These are phyloP conservation scores for Cherax destructor DNA, from an alignment of 1,140 invertebrate genomes.

Conservation along the genomic window DNA sequence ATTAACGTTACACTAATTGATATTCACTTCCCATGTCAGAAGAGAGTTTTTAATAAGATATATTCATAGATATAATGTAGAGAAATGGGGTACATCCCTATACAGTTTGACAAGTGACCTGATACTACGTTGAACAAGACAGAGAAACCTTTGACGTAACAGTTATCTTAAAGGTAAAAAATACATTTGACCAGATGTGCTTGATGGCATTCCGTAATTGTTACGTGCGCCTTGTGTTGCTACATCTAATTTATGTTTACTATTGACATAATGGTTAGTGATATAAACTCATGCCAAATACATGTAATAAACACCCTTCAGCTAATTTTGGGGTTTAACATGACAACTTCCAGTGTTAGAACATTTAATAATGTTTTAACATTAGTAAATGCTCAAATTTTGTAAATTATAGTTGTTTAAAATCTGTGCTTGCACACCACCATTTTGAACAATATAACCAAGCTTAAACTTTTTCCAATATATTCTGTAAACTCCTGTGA, in stretches of 20 bases:
- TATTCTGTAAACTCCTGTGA: not conserved
- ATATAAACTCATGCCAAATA: not conserved
- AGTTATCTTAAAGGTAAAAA: not conserved
- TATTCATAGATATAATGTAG: not conserved
- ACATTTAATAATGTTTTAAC: not conserved
- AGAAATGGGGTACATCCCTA: not conserved
- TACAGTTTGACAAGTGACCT: too few species aligned
- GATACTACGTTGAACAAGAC: not conserved
- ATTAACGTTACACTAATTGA: not conserved
- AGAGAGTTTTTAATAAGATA: not conserved
- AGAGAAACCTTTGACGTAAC: not conserved
- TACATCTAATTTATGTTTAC: not conserved
- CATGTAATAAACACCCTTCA: not conserved
- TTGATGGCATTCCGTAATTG: constrained; percentile 8
- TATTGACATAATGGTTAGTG: not conserved
- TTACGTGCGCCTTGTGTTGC: not conserved
- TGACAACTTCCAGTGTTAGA: not conserved
- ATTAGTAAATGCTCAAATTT: constrained; percentile 10
- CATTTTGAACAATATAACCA: not conserved
- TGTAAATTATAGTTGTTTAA: not conserved
- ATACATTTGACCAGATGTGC: not conserved
- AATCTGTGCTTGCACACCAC: not conserved
- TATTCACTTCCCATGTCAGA: not conserved
- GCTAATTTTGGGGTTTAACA: not conserved
- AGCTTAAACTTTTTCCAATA: not conserved